Evolutionary conservation across 2,888 invertebrate genomes (phyloP), one percentile per base, ranked within the genome.

Genomic region (Pterobdella sp.): DNA sequence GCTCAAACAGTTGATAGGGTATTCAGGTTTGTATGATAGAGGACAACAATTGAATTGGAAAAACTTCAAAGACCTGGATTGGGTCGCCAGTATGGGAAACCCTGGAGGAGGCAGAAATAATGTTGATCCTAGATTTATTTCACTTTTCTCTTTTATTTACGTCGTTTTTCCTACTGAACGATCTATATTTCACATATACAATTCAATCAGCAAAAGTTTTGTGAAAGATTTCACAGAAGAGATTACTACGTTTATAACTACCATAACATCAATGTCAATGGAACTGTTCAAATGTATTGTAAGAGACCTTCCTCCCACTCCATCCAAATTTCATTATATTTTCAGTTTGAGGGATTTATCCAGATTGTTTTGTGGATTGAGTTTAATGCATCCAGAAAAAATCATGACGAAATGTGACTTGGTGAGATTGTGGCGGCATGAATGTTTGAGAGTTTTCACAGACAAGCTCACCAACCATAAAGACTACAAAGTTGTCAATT

Each of bases 291-390:
- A 91, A 87, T 76, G 86, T 78, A 87, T 91, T 63, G 88, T 90
- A 75, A 85, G 87, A 32, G 90, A 92, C 75, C 85, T 94, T 72
- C 92, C 93, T 0, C 93, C 94, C 0, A 94, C 93, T 0, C 94
- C 94, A 0, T 90, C 90, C 2, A 93, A 92, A 84, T 94, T 94
- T 85, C 94, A 94, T 85, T 94, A 94, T 85, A 91, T 93, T 78
- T 94, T 94, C 85, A 94, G 93, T 84, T 87, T 94, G 83, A 88
- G 93, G 66, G 94, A 94, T 85, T 84, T 94, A 78, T 93, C 93
- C 0, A 88, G 93, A 74, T 88, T 94, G 75, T 89, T 88, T 78
- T 89, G 90, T 18, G 94, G 94, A 0, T 82, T 94, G 81, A 88
- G 90, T 72, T 88, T 90, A 75, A 91, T 90, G 14, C 88, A 88